Percentiles rank a stretch among this genome's conserved stretches.
phyloP scores from a whole-genome alignment of 1,140 invertebrate species.

The Pogonomyrmex californicus region DNA sequence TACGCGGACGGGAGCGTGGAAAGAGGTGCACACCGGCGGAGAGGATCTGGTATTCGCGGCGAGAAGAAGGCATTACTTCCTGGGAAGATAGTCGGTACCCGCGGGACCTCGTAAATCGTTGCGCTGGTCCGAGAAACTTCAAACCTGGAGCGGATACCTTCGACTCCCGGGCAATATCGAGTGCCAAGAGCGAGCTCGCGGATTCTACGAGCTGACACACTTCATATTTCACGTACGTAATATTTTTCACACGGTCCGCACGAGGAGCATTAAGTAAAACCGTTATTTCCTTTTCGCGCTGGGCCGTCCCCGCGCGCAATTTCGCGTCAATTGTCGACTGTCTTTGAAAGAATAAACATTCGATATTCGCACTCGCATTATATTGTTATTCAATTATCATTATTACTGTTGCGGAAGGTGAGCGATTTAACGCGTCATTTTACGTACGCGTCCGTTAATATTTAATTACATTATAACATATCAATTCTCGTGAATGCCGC shows the following conservation, averaged over 20 bases:
- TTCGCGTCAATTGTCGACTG: slow-evolving; percentile 11
- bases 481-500: slow-evolving; percentile 39
- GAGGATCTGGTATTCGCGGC: slow-evolving; percentile 74
- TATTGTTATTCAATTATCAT: slow-evolving; percentile 53
- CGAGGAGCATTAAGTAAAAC: slow-evolving; percentile 55
- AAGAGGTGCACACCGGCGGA: slow-evolving; percentile 29
- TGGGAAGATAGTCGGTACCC: slow-evolving; percentile 76
- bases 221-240: slow-evolving; percentile 63
- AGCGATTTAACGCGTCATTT: slow-evolving; percentile 63
- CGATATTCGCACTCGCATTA: slow-evolving; percentile 15
- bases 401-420: slow-evolving; percentile 50
- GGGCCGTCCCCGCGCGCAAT: slow-evolving; percentile 23
- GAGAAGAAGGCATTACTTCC: slow-evolving; percentile 77
- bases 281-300: slow-evolving; percentile 44
- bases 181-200: slow-evolving; percentile 42
- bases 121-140: slow-evolving; percentile 72
- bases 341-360: slow-evolving; percentile 37
- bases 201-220: slow-evolving; percentile 63
- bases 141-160: slow-evolving; percentile 71
- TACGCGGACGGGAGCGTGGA: not conserved
- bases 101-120: slow-evolving; percentile 77
- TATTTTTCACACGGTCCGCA: slow-evolving; percentile 46
- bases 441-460: slow-evolving; percentile 46
- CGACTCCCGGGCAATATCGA: slow-evolving; percentile 71
- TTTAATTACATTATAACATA: slow-evolving; percentile 59